These are phyloP conservation scores for Campaea margaritaria DNA, from an alignment of 2,888 invertebrate genomes.

Conservation along the genomic window DNA sequence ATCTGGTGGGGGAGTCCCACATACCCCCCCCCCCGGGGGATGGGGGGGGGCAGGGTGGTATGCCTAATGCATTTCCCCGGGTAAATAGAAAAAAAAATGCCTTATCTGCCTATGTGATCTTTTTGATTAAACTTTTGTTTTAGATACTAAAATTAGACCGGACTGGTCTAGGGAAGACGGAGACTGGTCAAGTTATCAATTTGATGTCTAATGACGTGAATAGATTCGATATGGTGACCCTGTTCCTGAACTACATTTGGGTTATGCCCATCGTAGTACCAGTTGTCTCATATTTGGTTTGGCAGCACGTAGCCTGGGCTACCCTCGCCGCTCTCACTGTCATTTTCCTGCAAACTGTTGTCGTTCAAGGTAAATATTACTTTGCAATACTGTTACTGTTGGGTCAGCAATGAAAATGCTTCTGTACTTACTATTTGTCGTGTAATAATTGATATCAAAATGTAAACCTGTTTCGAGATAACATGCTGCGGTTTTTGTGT, in stretches of 20 bases:
- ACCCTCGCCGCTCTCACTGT: slow-evolving; percentile 72
- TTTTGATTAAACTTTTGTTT: slow-evolving; percentile 38
- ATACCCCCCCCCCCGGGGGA: too few species aligned
- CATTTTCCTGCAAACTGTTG: slow-evolving; percentile 86
- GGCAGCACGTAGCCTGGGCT: slow-evolving; percentile 75
- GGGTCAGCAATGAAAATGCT: background rate
- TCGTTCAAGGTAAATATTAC: slow-evolving; percentile 77
- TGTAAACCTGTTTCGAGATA: background rate
- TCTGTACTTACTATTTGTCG: background rate
- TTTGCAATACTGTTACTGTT: background rate
- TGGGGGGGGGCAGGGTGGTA: too few species aligned
- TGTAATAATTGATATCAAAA: background rate
- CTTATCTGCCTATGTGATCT: background rate
- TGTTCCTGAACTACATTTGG: slow-evolving; percentile 91
- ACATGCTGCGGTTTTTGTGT: background rate
- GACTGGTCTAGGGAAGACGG: slow-evolving; percentile 85
- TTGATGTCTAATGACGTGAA: slow-evolving; percentile 94
- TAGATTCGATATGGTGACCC: slow-evolving; percentile 90
- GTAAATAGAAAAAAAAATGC: too few species aligned
- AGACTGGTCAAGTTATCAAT: slow-evolving; percentile 92
- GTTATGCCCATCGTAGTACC: slow-evolving; percentile 91
- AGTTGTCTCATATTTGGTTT: slow-evolving; percentile 80
- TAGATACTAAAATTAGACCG: slow-evolving; percentile 82
- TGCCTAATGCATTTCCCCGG: too few species aligned
- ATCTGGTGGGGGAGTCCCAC: too few species aligned